Conservation (phyloP, 2,113 vertebrate genomes). For the Panurus biarmicus region DNA sequence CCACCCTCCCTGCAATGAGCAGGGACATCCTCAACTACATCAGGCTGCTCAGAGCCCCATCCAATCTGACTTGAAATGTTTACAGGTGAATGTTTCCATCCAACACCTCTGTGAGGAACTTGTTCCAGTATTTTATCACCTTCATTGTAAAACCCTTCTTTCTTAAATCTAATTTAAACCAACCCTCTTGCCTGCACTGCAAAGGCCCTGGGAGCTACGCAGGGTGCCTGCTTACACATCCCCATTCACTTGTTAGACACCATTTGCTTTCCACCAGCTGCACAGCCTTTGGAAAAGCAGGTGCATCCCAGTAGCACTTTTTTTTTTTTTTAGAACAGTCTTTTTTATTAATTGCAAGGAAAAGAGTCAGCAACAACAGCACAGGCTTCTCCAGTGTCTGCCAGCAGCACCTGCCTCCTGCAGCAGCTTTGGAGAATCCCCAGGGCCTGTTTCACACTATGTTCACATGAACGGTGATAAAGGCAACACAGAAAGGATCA, state of each 20-base stretch:
- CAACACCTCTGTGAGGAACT: neutral
- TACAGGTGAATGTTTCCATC: neutral
- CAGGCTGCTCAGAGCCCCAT: neutral
- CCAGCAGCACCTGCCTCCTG: neutral
- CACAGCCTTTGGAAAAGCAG: neutral
- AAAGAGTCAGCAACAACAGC: neutral
- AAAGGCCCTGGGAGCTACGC: neutral
- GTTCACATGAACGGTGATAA: rapidly evolving
- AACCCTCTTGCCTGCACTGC: neutral
- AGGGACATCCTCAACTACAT: neutral
- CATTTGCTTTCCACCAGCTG: neutral
- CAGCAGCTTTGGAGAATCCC: neutral
- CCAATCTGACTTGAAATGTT: neutral
- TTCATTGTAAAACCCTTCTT: neutral
- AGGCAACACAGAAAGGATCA: neutral
- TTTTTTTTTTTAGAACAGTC: neutral
- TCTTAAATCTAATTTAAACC: neutral
- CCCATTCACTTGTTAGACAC: neutral
- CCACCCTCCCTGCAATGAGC: neutral
- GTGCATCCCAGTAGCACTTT: neutral
- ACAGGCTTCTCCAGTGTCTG: neutral
- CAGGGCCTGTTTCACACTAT: neutral
- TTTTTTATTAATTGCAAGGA: neutral
- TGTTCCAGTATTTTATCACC: neutral
- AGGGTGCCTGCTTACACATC: neutral